Evolutionary conservation across 2,113 vertebrate genomes (phyloP), one percentile per base, ranked within the genome.

Genomic region (Coregonus clupeaformis): DNA sequence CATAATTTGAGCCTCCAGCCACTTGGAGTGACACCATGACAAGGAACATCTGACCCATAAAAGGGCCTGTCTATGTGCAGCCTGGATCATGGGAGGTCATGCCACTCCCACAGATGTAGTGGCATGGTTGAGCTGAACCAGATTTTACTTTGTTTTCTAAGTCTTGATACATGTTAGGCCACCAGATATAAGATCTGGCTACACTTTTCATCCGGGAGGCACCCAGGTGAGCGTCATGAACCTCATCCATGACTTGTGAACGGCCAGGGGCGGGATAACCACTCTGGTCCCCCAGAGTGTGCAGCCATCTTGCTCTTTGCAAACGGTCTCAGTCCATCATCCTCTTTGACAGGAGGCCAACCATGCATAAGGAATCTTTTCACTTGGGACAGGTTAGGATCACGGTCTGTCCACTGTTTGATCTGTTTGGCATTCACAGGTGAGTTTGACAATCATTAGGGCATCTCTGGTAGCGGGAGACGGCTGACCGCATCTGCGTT

Each of bases 401-500:
- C 67, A 6, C 67, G 9, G 1, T 70, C 77, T n/a, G 67, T 75
- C 72, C 72, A 74, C 11, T 24, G 18, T 13, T 57, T 77, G 6
- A 77, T 24, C 57, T 77, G 27, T 27, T 27, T 27, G 27, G 27
- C 27, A 27, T 27, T 27, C 27, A 27, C 27, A 27, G 27, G 27
- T 57, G 6, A 4, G 1, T 14, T 20, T 13, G 9, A 5, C 1
- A 57, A 4, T n/a, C n/a, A n/a, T n/a, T n/a, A n/a, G 4, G 55
- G 55, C n/a, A 20, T 16, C 14, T 57, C 9, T n/a, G 55, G 3
- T 12, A 55, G n/a, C n/a, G n/a, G n/a, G n/a, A 57, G 36, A 2
- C 57, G 27, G 24, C 68, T 75, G 3, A 85, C 45, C 1, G 72
- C 69, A 30, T 85, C 76, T 1, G 64, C 72, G 30, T 79, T 76